Conservation (phyloP, 2,888 invertebrate genomes). For the Bellardia bayeri region DNA sequence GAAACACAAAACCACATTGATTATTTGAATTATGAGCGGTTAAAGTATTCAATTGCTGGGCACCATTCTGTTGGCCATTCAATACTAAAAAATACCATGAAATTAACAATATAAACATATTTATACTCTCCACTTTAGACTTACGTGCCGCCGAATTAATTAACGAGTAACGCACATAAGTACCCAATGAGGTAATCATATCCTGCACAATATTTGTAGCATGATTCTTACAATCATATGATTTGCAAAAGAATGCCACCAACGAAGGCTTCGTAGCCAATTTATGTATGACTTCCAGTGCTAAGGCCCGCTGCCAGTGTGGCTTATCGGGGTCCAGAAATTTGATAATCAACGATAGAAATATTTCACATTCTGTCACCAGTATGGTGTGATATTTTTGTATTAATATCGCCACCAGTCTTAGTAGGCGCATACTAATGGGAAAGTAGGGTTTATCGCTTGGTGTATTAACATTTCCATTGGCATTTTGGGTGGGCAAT, state of each 20-base stretch:
- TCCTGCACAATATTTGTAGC: constrained; percentile 97
- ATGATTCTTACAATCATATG: constrained; percentile 97
- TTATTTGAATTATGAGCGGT: constrained; percentile 84
- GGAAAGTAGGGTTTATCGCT: constrained; percentile 98
- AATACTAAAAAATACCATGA: constrained; percentile 73
- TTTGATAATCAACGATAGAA: constrained; percentile 97
- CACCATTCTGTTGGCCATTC: constrained; percentile 79
- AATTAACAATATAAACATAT: background rate
- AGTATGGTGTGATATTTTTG: constrained; percentile 96
- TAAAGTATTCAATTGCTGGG: constrained; percentile 77
- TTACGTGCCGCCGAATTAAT: constrained; percentile 85
- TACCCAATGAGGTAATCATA: constrained; percentile 96
- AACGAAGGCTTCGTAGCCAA: constrained; percentile 94
- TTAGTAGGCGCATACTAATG: constrained; percentile 96
- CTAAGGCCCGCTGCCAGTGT: constrained; percentile 97
- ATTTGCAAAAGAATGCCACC: constrained; percentile 95
- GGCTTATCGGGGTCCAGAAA: constrained; percentile 99
- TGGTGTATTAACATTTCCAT: constrained; percentile 87
- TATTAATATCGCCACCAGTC: constrained; percentile 96
- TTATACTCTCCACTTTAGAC: constrained; percentile 3
- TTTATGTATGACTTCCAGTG: constrained; percentile 97
- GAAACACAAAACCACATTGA: constrained; percentile 92
- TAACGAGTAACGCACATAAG: constrained; percentile 96
- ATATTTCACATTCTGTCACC: constrained; percentile 99
- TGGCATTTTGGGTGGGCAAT: constrained; percentile 80